Evolutionary conservation across 2,797 vertebrate genomes (phyloP).

Genomic region (Amphiprion clarkii): DNA sequence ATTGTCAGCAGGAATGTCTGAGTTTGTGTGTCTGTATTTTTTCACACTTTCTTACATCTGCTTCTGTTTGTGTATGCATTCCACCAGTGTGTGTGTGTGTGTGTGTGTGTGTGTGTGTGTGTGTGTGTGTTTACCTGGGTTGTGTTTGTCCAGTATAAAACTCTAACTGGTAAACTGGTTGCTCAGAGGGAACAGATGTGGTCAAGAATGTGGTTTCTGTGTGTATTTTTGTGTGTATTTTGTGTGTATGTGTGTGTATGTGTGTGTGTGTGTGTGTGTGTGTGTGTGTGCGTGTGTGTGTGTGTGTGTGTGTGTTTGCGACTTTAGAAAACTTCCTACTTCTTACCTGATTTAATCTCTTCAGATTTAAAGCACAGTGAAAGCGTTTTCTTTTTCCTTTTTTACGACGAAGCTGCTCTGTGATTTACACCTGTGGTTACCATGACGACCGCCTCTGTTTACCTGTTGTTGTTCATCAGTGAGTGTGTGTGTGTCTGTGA

Average conservation of each 20-base stretch:
- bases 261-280: constrained; percentile 34
- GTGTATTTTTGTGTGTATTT: too few species aligned
- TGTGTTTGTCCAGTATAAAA: constrained; percentile 63
- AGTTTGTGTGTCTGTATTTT: constrained; percentile 38
- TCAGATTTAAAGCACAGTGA: neutral
- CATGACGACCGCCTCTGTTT: too few species aligned
- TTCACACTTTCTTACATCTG: constrained; percentile 49
- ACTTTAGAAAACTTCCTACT: too few species aligned
- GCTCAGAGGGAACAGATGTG: constrained; percentile 49
- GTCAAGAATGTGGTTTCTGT: constrained; percentile 31
- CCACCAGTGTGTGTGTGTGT: constrained; percentile 36
- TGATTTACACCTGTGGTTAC: too few species aligned
- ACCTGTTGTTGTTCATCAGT: neutral
- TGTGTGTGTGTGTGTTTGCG: constrained; percentile 16
- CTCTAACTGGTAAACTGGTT: constrained; percentile 44
- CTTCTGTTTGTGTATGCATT: constrained; percentile 55
- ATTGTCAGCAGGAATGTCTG: constrained; percentile 64
- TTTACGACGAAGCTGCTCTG: too few species aligned
- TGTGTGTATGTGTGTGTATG: constrained; percentile 12
- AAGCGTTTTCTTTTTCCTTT: too few species aligned
- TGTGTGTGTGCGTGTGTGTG: constrained; percentile 4
- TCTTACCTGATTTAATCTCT: too few species aligned
- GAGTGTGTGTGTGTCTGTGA: neutral
- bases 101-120: constrained; percentile 15
- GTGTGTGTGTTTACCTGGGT: constrained; percentile 22